Evolutionary conservation across 1,140 invertebrate genomes (phyloP).

Genomic region (Papilio machaon): DNA sequence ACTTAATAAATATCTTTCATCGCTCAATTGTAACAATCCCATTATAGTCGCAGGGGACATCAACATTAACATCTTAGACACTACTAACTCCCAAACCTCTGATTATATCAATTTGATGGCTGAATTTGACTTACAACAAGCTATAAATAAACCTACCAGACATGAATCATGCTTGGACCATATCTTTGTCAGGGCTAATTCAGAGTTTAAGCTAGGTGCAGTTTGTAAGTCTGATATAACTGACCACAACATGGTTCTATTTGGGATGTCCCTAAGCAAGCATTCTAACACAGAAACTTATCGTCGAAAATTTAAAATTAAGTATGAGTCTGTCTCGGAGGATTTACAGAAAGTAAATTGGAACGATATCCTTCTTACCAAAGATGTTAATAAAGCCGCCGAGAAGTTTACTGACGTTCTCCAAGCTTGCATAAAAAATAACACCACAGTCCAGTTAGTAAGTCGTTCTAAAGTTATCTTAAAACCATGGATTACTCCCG

Average conservation of each 20-base stretch:
- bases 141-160: not conserved
- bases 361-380: not conserved
- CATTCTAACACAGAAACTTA: not conserved
- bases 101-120: not conserved
- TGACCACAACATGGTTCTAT: not conserved
- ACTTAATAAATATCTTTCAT: too few species aligned
- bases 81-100: not conserved
- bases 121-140: not conserved
- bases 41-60: not conserved
- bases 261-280: not conserved
- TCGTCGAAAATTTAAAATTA: not conserved
- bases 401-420: not conserved
- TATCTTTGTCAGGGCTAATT: not conserved
- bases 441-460: not conserved
- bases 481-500: constrained; percentile 3
- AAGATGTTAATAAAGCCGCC: not conserved
- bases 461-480: not conserved
- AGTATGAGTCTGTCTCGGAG: not conserved
- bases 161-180: not conserved
- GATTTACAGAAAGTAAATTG: not conserved
- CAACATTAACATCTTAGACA: not conserved
- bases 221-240: not conserved
- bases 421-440: not conserved
- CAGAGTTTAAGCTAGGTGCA: not conserved
- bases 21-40: not conserved